phyloP scores from a whole-genome alignment of 2,113 vertebrate genomes.

The Grallaria varia region DNA sequence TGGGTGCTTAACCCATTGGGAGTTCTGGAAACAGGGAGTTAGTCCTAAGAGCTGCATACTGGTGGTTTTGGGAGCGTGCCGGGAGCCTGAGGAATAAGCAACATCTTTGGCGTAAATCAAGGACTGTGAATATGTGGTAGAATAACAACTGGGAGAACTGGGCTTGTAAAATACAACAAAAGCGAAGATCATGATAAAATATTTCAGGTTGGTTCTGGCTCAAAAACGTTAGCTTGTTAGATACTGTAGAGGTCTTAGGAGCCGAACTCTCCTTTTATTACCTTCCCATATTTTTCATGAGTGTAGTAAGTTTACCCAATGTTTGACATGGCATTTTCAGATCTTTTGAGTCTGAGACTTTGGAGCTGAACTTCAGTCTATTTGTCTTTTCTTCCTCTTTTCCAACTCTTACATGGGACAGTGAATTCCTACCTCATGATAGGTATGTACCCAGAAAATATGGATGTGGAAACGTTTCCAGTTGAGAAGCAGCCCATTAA shows the following conservation, averaged over 20 bases:
- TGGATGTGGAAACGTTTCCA: rapidly evolving
- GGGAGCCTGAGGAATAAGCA: background rate
- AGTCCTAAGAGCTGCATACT: rapidly evolving
- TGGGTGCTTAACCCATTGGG: background rate
- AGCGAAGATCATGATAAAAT: background rate
- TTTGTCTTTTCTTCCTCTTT: background rate
- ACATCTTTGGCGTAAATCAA: background rate
- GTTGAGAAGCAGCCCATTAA: background rate
- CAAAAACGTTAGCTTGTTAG: background rate
- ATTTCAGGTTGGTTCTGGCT: background rate
- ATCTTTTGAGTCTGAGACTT: background rate
- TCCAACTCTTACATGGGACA: background rate
- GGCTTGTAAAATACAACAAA: background rate
- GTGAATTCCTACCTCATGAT: background rate
- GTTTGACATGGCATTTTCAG: background rate
- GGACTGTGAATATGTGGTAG: background rate
- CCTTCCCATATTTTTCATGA: background rate
- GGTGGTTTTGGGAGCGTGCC: background rate
- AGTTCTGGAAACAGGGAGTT: background rate
- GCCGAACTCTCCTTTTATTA: background rate
- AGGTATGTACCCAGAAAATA: background rate
- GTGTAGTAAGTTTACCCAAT: background rate
- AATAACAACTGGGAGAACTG: background rate
- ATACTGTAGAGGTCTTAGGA: background rate
- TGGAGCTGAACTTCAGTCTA: background rate